Conservation (phyloP, 2,888 invertebrate species). For the Synanthedon tipuliformis region DNA sequence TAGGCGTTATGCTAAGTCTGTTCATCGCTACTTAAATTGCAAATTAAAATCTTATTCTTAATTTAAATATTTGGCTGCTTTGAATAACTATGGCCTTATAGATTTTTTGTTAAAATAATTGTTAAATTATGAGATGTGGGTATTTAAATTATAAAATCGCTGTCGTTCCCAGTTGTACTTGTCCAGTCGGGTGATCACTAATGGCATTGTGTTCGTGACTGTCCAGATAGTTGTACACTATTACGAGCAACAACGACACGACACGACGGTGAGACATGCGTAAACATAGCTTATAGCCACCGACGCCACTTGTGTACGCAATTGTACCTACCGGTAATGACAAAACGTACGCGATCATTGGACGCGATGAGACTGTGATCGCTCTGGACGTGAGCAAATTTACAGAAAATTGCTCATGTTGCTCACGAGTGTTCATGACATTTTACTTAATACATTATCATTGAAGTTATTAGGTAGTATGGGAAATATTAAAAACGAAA, state of each 20-base stretch:
- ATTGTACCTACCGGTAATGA: conserved; percentile 22
- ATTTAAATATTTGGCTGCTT: too few species aligned
- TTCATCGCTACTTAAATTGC: too few species aligned
- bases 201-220: conserved; percentile 54
- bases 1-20: too few species aligned
- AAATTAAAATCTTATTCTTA: too few species aligned
- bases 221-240: conserved; percentile 6
- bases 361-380: conserved; percentile 18
- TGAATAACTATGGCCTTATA: too few species aligned
- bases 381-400: conserved; percentile 36
- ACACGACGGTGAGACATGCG: neutral
- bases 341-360: conserved; percentile 18
- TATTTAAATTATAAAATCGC: too few species aligned
- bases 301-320: conserved; percentile 19
- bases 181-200: conserved; percentile 19
- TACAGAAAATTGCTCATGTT: conserved; percentile 4
- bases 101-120: too few species aligned
- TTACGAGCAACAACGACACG: too few species aligned
- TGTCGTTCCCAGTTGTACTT: conserved; percentile 16
- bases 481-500: neutral
- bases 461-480: neutral
- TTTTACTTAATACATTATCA: neutral
- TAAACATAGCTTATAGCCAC: conserved; percentile 7
- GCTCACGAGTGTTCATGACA: neutral
- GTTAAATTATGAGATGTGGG: too few species aligned